Percentiles rank a stretch among this genome's conserved stretches.
These are phyloP conservation scores for Nipponia nippon DNA, from an alignment of 2,113 vertebrate genomes.

Conservation along the genomic window DNA sequence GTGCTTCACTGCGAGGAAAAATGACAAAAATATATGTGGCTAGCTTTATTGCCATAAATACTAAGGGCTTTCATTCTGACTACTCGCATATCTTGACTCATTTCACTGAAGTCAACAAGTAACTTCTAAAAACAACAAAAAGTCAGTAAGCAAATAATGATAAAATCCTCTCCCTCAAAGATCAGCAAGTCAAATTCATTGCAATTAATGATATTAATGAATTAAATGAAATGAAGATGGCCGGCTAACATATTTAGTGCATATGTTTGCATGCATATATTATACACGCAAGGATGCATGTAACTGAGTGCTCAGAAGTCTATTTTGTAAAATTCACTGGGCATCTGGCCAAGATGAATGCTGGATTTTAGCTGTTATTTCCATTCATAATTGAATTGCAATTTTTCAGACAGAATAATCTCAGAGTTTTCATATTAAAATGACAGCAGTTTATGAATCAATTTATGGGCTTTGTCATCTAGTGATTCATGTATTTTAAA, in stretches of 20 bases:
- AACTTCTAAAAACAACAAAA: not conserved
- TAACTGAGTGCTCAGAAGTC: not conserved
- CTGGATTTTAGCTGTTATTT: constrained; percentile 17
- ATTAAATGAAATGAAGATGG: not conserved
- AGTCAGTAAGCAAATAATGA: not conserved
- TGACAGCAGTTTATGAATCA: constrained; percentile 5
- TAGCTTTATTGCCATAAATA: not conserved
- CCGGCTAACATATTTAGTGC: not conserved
- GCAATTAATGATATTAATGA: not conserved
- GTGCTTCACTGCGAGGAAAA: not conserved
- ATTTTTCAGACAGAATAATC: not conserved
- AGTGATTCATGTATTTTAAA: constrained; percentile 27
- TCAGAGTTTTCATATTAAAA: not conserved
- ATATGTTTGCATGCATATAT: not conserved
- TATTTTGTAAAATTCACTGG: not conserved
- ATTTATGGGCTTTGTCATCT: constrained; percentile 42
- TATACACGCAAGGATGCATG: not conserved
- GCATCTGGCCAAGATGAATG: not conserved
- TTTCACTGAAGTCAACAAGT: not conserved
- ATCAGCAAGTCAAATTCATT: not conserved
- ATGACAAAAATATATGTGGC: not conserved
- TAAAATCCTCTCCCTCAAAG: not conserved
- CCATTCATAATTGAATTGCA: not conserved
- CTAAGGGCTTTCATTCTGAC: not conserved
- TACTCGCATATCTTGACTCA: not conserved